Conservation (phyloP, 2,797 vertebrate genomes). For the Aphelocoma californica region DNA sequence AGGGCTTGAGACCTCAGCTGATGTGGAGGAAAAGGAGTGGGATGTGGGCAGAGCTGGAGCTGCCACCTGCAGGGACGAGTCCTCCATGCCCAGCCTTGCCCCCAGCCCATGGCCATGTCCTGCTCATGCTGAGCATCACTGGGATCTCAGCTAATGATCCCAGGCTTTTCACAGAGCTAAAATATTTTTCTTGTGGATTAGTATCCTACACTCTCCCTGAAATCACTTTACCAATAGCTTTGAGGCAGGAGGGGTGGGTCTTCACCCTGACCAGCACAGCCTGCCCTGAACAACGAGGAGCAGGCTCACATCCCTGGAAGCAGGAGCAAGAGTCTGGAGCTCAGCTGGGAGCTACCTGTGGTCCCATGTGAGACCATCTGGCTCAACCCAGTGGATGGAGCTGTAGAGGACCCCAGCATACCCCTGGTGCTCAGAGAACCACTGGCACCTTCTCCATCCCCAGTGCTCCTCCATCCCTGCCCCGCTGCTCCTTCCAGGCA, state of each 20-base stretch:
- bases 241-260: neutral
- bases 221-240: neutral
- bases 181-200: neutral
- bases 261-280: neutral
- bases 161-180: neutral
- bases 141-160: neutral
- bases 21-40: neutral
- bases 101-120: fast-evolving
- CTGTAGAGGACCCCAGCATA: neutral
- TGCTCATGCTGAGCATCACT: neutral
- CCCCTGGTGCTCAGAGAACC: neutral
- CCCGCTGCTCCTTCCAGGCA: fast-evolving
- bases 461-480: neutral
- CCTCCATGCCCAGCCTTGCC: neutral
- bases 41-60: neutral
- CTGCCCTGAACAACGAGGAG: neutral
- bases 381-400: neutral
- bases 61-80: fast-evolving
- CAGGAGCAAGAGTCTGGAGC: neutral
- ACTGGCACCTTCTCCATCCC: neutral
- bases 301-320: neutral
- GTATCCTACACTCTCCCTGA: neutral
- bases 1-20: neutral
- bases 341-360: neutral
- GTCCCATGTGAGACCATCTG: fast-evolving